phyloP scores from a whole-genome alignment of 2,888 invertebrate species.

The Platycheirus rosarum region DNA sequence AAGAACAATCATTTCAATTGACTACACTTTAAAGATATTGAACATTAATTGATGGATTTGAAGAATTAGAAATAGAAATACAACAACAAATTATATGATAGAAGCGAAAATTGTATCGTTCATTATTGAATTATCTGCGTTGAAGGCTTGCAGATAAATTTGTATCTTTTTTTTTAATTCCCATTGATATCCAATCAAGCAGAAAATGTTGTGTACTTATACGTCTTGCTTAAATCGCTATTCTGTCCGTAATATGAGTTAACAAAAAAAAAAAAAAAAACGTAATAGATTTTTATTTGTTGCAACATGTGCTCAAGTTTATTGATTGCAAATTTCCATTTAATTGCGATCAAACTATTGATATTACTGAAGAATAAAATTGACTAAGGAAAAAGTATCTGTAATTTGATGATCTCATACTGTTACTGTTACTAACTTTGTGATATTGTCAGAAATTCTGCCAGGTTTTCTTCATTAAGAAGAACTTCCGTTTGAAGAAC shows the following conservation, averaged over 20 bases:
- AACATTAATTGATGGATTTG: constrained; percentile 69
- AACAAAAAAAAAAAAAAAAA: constrained; percentile 14
- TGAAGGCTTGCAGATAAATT: constrained; percentile 12
- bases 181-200: constrained; percentile 62
- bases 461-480: no score
- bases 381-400: constrained; percentile 7
- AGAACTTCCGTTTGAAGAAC: no score
- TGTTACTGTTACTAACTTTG: no score
- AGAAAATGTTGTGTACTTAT: constrained; percentile 57
- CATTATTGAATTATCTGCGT: constrained; percentile 63
- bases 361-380: constrained; percentile 18
- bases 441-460: no score
- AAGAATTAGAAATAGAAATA: constrained; percentile 36
- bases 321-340: constrained; percentile 57
- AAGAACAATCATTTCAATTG: constrained; percentile 71
- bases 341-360: constrained; percentile 36
- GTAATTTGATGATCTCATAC: constrained; percentile 53
- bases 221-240: constrained; percentile 41
- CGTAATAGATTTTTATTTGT: background rate
- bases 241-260: constrained; percentile 29
- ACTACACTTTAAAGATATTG: constrained; percentile 69
- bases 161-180: constrained; percentile 17
- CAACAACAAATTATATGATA: constrained; percentile 10
- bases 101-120: constrained; percentile 60
- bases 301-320: constrained; percentile 41